Evolutionary conservation across 2,113 vertebrate species (phyloP).

Genomic region (Apodemus speciosus): DNA sequence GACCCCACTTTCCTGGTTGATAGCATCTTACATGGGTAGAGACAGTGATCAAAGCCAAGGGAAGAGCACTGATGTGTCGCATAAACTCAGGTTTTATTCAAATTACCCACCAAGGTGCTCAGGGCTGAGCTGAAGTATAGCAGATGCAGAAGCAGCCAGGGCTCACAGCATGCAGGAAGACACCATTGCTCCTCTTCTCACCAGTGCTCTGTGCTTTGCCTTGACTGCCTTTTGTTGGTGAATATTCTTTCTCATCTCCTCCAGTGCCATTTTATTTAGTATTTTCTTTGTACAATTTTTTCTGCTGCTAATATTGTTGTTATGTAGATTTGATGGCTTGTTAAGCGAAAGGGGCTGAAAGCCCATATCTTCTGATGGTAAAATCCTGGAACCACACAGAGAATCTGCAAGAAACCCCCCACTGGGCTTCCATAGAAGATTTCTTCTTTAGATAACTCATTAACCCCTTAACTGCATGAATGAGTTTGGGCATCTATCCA

Average conservation of each 20-base stretch:
- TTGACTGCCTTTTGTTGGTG: not conserved
- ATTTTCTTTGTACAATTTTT: not conserved
- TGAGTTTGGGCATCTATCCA: not conserved
- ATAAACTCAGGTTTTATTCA: not conserved
- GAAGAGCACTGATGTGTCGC: not conserved
- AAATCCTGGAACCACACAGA: not conserved
- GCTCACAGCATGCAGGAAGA: not conserved
- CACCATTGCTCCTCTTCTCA: not conserved
- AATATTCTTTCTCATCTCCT: not conserved
- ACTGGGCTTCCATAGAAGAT: not conserved
- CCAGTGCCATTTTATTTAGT: not conserved
- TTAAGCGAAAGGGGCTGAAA: not conserved
- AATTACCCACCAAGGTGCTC: not conserved
- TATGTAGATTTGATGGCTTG: no score
- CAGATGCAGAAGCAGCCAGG: fast-evolving
- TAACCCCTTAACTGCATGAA: not conserved
- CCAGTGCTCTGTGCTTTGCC: not conserved
- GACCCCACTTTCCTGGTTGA: not conserved
- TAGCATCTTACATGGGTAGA: not conserved
- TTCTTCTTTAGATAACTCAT: not conserved
- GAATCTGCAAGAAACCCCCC: not conserved
- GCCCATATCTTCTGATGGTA: not conserved
- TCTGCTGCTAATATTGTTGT: not conserved
- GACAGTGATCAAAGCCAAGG: not conserved
- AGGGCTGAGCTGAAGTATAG: not conserved